These are phyloP conservation scores for Phenganax marumi DNA, from an alignment of 92 coral and sea anemone species.

Conservation along the genomic window DNA sequence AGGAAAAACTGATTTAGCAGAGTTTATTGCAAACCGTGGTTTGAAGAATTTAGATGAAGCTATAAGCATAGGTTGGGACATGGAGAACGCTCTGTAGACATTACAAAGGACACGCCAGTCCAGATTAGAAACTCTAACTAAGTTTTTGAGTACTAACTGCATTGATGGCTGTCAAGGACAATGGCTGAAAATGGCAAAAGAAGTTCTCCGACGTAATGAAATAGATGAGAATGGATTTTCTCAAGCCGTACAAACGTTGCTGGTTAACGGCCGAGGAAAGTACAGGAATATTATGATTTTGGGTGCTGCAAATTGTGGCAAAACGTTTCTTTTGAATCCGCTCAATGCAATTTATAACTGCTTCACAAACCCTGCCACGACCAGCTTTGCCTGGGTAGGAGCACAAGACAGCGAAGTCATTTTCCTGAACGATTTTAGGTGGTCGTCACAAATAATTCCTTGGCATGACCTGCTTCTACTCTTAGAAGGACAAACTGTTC, in stretches of 20 bases:
- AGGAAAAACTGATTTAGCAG: conserved; percentile 37
- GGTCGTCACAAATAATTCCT: conserved; percentile 41
- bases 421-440: conserved; percentile 29
- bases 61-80: conserved; percentile 43
- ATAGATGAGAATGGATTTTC: conserved; percentile 32
- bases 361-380: conserved; percentile 45
- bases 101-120: background rate
- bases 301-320: conserved; percentile 44
- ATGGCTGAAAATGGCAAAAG: conserved; percentile 48
- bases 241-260: conserved; percentile 34
- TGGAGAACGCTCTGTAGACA: conserved; percentile 16
- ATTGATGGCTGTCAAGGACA: conserved; percentile 39
- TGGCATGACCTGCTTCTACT: background rate
- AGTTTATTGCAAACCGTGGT: conserved; percentile 48
- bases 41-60: conserved; percentile 42
- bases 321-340: conserved; percentile 3
- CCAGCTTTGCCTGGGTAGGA: conserved; percentile 52
- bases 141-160: conserved; percentile 25
- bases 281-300: conserved; percentile 31
- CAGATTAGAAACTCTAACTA: conserved; percentile 21
- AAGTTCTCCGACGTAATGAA: conserved; percentile 24
- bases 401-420: conserved; percentile 9
- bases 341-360: conserved; percentile 41
- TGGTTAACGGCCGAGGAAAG: conserved; percentile 42
- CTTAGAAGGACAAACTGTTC: too few relatives aligned